A percentile compares a stretch with the other conserved stretches of the same genome.
These are phyloP conservation scores for Drosophila virilis DNA, from an alignment of 1,140 invertebrate genomes.

Conservation along the genomic window DNA sequence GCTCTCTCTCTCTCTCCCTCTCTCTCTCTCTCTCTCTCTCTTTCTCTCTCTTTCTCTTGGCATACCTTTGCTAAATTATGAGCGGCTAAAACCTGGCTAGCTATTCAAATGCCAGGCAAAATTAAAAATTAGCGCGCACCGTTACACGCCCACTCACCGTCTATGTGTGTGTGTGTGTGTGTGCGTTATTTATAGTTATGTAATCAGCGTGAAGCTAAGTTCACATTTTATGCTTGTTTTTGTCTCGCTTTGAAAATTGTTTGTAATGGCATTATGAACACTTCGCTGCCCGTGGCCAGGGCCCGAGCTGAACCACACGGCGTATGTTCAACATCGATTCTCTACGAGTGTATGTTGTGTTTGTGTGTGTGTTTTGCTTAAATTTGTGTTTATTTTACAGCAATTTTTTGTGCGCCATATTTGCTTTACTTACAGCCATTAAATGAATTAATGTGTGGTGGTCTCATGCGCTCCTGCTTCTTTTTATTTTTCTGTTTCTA, in stretches of 20 bases:
- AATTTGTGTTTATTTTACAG: slow-evolving; percentile 62
- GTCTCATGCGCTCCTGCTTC: background rate
- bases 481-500: background rate
- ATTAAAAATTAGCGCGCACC: slow-evolving; percentile 27
- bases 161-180: background rate
- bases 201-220: slow-evolving; percentile 50
- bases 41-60: background rate
- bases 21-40: background rate
- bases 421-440: slow-evolving; percentile 56
- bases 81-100: slow-evolving; percentile 13
- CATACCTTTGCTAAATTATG: slow-evolving; percentile 8
- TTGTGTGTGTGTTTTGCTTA: slow-evolving; percentile 29
- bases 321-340: slow-evolving; percentile 53
- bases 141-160: slow-evolving; percentile 21
- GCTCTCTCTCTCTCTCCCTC: background rate
- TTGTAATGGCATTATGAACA: slow-evolving; percentile 74
- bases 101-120: slow-evolving; percentile 59
- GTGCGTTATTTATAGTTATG: slow-evolving; percentile 61
- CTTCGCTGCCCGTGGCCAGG: slow-evolving; percentile 48
- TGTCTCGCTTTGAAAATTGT: slow-evolving; percentile 53
- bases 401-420: slow-evolving; percentile 31
- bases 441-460: slow-evolving; percentile 68
- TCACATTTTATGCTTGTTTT: slow-evolving; percentile 53
- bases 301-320: slow-evolving; percentile 18
- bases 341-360: slow-evolving; percentile 13